Conservation (phyloP, 2,888 invertebrate genomes). For the Drosophila kokeensis region DNA sequence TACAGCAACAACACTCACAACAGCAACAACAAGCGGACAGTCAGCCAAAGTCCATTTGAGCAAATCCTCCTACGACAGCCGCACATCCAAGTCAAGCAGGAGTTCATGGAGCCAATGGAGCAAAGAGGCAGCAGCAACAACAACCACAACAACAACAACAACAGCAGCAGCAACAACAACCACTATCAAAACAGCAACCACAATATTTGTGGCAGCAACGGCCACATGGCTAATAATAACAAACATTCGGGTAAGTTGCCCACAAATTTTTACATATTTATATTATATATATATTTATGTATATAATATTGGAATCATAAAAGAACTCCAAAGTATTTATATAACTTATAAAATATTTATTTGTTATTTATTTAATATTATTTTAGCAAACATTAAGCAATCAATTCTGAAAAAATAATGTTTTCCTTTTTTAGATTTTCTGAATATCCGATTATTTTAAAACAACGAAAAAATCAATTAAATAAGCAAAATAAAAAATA, state of each 20-base stretch:
- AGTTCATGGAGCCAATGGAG: constrained; percentile 70
- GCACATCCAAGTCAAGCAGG: constrained; percentile 79
- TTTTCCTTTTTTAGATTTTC: neutral
- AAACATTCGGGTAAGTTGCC: constrained; percentile 18
- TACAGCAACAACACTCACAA: constrained; percentile 25
- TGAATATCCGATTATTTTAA: neutral
- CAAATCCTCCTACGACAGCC: constrained; percentile 58
- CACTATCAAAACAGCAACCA: constrained; percentile 26
- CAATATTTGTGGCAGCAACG: constrained; percentile 1
- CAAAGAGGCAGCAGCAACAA: constrained; percentile 7
- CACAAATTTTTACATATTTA: neutral
- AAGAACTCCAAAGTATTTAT: neutral
- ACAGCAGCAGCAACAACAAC: constrained; percentile 8
- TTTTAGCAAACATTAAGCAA: neutral
- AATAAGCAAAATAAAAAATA: too few relatives aligned
- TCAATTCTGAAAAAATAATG: neutral
- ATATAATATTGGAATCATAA: neutral
- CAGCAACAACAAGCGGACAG: constrained; percentile 27
- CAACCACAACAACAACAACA: constrained; percentile 9
- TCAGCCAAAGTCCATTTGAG: constrained; percentile 43
- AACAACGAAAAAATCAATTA: too few relatives aligned
- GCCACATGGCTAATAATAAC: constrained; percentile 11
- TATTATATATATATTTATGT: neutral
- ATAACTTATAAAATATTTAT: neutral
- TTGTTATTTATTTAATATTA: neutral